These are phyloP conservation scores for Pagetopsis macropterus DNA, from an alignment of 2,797 vertebrate genomes.

Conservation along the genomic window DNA sequence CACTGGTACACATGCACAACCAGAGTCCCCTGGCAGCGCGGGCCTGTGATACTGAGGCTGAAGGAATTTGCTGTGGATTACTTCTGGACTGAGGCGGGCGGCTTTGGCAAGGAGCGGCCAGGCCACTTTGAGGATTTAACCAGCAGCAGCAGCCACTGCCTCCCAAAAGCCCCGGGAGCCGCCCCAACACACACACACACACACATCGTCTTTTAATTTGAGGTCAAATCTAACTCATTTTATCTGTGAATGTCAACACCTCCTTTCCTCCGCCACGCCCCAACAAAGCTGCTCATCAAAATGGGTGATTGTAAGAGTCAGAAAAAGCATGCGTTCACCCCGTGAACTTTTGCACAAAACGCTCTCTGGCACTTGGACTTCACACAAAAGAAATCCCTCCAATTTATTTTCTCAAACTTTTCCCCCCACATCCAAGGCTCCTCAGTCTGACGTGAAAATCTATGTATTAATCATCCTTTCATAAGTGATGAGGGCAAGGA, in stretches of 20 bases:
- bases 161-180: slow-evolving; percentile 68
- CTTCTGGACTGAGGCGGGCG: slow-evolving; percentile 83
- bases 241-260: slow-evolving; percentile 51
- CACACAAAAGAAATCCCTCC: slow-evolving; percentile 9
- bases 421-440: not conserved
- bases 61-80: slow-evolving; percentile 87
- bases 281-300: slow-evolving; percentile 26
- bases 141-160: slow-evolving; percentile 59
- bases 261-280: slow-evolving; percentile 39
- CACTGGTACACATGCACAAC: slow-evolving; percentile 17
- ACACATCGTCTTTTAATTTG: slow-evolving; percentile 18
- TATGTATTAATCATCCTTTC: slow-evolving; percentile 37
- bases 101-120: slow-evolving; percentile 76
- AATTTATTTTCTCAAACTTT: no score
- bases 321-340: slow-evolving; percentile 16
- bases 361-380: slow-evolving; percentile 7
- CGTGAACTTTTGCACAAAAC: slow-evolving; percentile 44
- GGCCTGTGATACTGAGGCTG: slow-evolving; percentile 83
- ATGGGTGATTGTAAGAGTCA: slow-evolving; percentile 4
- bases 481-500: slow-evolving; percentile 1
- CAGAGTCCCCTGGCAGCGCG: slow-evolving; percentile 65
- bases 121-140: slow-evolving; percentile 83
- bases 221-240: not conserved
- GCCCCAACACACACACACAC: slow-evolving; percentile 53
- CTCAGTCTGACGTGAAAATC: slow-evolving; percentile 12